Conservation (phyloP, 2,888 invertebrate genomes). For the Globia sparganii region DNA sequence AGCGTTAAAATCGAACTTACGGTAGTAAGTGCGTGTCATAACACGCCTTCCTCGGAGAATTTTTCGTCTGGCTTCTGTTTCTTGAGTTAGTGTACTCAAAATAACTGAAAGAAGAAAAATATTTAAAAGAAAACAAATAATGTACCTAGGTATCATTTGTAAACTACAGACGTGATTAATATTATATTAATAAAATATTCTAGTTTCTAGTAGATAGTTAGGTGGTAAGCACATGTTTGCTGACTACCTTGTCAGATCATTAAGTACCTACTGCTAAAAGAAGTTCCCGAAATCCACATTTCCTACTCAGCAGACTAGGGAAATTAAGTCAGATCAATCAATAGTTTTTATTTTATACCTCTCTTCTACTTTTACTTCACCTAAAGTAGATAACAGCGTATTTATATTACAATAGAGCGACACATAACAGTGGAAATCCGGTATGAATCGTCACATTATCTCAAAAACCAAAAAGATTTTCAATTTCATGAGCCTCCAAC, state of each 20-base stretch:
- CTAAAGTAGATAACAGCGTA: background rate
- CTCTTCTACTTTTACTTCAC: constrained; percentile 10
- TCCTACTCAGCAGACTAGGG: background rate
- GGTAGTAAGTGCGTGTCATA: constrained; percentile 94
- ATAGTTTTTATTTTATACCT: constrained; percentile 1
- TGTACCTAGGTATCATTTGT: too few species aligned
- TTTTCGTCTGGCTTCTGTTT: constrained; percentile 94
- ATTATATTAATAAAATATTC: background rate
- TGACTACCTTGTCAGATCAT: background rate
- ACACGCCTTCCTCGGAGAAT: constrained; percentile 95
- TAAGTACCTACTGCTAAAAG: background rate
- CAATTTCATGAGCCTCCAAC: background rate
- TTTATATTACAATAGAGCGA: constrained; percentile 8
- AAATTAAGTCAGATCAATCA: background rate
- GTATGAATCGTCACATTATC: background rate
- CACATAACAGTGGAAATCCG: constrained; percentile 27
- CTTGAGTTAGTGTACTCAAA: constrained; percentile 92
- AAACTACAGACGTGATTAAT: background rate
- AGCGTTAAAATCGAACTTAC: constrained; percentile 89
- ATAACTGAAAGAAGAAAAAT: constrained; percentile 89
- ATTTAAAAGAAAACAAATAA: background rate
- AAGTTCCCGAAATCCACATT: background rate
- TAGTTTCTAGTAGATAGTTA: background rate
- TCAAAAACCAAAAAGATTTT: background rate
- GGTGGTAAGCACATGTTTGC: background rate